phyloP scores from a whole-genome alignment of 2,113 vertebrate genomes.

The Calonectris borealis region DNA sequence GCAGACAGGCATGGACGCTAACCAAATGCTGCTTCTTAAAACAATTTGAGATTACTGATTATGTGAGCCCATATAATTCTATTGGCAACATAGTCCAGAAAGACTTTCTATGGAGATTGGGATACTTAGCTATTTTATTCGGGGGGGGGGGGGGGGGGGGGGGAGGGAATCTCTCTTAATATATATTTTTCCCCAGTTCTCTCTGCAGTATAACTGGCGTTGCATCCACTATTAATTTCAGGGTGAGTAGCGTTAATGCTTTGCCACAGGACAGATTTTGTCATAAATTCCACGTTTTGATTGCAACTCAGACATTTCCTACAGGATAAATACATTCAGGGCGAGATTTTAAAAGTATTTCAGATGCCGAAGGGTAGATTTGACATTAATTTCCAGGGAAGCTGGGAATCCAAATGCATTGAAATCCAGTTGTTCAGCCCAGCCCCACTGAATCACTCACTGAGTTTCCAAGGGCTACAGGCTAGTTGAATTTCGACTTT shows the following conservation, averaged over 20 bases:
- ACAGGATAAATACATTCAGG: conserved; percentile 13
- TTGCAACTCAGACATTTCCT: background rate
- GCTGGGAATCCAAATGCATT: background rate
- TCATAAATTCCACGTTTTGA: background rate
- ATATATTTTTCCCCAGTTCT: background rate
- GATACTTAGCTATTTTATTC: background rate
- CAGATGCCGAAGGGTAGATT: background rate
- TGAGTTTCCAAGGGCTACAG: background rate
- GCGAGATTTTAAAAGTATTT: conserved; percentile 5
- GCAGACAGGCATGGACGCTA: background rate
- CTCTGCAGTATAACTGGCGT: background rate
- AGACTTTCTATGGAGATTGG: background rate
- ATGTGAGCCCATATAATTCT: background rate
- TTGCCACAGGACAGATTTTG: background rate
- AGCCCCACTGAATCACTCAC: background rate
- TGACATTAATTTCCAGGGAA: background rate
- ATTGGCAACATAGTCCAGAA: background rate
- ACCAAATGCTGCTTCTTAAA: background rate
- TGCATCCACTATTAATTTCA: background rate
- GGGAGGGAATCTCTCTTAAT: background rate
- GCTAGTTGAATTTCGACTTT: background rate
- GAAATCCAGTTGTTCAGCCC: background rate
- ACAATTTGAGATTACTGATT: background rate
- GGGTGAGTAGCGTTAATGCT: background rate
- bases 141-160: no score